Conservation (phyloP, 2,888 invertebrate species). For the Spodoptera littoralis region DNA sequence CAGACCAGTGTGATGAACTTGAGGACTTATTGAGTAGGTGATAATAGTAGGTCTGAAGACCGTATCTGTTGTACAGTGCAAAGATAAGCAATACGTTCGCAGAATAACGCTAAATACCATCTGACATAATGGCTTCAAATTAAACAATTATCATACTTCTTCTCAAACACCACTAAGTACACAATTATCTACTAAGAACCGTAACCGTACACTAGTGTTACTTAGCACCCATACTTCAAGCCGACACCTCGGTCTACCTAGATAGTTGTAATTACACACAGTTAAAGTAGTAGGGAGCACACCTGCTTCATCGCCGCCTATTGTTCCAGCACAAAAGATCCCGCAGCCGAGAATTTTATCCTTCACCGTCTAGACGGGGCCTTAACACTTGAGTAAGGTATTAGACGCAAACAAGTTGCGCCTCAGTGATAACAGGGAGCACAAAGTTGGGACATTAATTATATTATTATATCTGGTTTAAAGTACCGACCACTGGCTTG, state of each 20-base stretch:
- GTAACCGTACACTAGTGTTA: no score
- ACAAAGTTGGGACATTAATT: slow-evolving; percentile 49
- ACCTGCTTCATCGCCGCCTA: slow-evolving; percentile 37
- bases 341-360: slow-evolving; percentile 34
- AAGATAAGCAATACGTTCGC: no score
- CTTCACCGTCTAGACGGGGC: slow-evolving; percentile 45
- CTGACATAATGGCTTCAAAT: no score
- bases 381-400: slow-evolving; percentile 24
- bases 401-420: slow-evolving; percentile 45
- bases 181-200: no score
- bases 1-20: no score
- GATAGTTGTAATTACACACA: slow-evolving; percentile 46
- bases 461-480: slow-evolving; percentile 48
- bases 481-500: slow-evolving; percentile 27
- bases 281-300: slow-evolving; percentile 22
- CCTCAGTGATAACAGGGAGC: slow-evolving; percentile 32
- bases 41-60: no score
- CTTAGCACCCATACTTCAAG: slow-evolving; percentile 11
- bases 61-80: no score
- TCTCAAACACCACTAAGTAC: no score
- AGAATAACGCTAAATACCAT: no score
- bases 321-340: slow-evolving; percentile 51
- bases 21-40: no score
- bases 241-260: slow-evolving; percentile 13
- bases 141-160: no score